These are phyloP conservation scores for Thumatha senex DNA, from an alignment of 2,888 invertebrate genomes.

Conservation along the genomic window DNA sequence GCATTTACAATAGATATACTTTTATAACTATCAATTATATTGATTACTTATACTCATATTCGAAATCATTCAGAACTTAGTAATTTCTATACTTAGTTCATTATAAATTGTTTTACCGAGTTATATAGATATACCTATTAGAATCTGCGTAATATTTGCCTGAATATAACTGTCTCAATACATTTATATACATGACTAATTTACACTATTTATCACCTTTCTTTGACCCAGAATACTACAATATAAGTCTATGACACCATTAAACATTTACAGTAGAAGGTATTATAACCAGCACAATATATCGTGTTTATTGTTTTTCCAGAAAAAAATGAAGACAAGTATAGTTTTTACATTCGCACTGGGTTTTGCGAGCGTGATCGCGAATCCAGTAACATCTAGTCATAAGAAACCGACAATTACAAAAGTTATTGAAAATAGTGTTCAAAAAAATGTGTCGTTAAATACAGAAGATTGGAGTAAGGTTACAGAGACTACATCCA, in stretches of 20 bases:
- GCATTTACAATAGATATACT: too few species aligned
- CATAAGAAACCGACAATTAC: slow-evolving; percentile 33
- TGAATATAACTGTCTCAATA: slow-evolving; percentile 11
- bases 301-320: slow-evolving; percentile 31
- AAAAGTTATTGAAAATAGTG: slow-evolving; percentile 37
- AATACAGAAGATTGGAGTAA: background rate
- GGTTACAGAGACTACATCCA: background rate
- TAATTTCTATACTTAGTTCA: too few species aligned
- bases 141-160: slow-evolving; percentile 3
- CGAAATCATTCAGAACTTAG: too few species aligned
- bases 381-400: slow-evolving; percentile 45
- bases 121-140: too few species aligned
- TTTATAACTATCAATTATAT: too few species aligned
- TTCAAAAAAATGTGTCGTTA: slow-evolving; percentile 37
- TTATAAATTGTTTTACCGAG: too few species aligned
- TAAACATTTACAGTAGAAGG: slow-evolving; percentile 26
- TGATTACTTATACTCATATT: too few species aligned
- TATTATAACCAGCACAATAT: slow-evolving; percentile 8
- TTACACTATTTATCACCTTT: slow-evolving; percentile 54
- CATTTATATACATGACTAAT: slow-evolving; percentile 47
- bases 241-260: slow-evolving; percentile 54
- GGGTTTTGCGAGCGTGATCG: slow-evolving; percentile 49
- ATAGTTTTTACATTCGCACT: slow-evolving; percentile 48
- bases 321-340: slow-evolving; percentile 66
- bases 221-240: slow-evolving; percentile 60